Percentiles rank a stretch among this genome's conserved stretches.
Evolutionary conservation across 1,140 invertebrate genomes (phyloP).

Genomic region (Triops longicaudatus): DNA sequence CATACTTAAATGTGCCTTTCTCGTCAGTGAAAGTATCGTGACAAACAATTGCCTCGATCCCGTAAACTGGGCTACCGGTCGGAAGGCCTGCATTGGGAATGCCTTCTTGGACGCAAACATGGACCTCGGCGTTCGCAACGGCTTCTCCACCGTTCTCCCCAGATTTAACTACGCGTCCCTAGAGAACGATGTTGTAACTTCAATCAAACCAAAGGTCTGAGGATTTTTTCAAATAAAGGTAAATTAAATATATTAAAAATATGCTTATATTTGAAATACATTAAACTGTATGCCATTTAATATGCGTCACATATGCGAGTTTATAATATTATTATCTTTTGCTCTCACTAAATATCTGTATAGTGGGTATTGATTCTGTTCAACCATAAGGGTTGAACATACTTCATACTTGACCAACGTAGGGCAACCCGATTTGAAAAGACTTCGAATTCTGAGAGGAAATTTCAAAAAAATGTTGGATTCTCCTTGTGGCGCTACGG

Average conservation of each 20-base stretch:
- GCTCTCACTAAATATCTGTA: too few species aligned
- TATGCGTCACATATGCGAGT: too few species aligned
- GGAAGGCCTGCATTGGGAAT: conserved; percentile 17
- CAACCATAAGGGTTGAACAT: background rate
- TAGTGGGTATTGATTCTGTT: too few species aligned
- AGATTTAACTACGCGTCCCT: conserved; percentile 22
- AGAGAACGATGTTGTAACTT: background rate
- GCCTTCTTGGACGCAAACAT: conserved; percentile 30
- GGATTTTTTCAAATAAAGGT: too few species aligned
- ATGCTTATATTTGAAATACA: too few species aligned
- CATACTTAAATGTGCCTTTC: conserved; percentile 33
- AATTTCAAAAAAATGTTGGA: conserved; percentile 37
- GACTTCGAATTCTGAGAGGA: conserved; percentile 40
- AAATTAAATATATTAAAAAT: too few species aligned
- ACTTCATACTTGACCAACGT: conserved; percentile 48
- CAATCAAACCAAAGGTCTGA: too few species aligned
- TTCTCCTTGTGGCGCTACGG: background rate
- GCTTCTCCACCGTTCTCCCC: too few species aligned
- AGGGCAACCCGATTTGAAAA: conserved; percentile 55
- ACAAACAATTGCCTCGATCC: conserved; percentile 2
- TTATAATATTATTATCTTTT: too few species aligned
- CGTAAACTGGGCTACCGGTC: conserved; percentile 27
- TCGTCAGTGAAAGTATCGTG: conserved; percentile 36
- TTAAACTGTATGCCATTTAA: too few species aligned
- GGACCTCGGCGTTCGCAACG: conserved; percentile 35